These are phyloP conservation scores for Catharus bicknelli DNA, from an alignment of 2,113 vertebrate genomes.

Conservation along the genomic window DNA sequence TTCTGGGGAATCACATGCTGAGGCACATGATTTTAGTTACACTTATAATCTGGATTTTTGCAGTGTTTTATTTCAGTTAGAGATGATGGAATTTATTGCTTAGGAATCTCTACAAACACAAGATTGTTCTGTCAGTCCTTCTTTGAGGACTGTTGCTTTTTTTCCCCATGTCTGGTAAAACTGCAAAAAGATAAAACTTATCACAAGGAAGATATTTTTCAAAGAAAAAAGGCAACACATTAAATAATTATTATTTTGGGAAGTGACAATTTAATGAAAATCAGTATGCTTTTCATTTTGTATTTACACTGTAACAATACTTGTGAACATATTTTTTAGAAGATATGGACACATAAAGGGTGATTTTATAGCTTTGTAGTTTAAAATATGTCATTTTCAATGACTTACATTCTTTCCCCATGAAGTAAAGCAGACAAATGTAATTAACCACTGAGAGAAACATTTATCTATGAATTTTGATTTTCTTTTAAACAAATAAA, in stretches of 20 bases:
- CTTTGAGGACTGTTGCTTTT: background rate
- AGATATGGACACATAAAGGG: background rate
- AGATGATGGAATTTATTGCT: background rate
- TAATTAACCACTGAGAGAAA: background rate
- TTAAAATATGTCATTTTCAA: background rate
- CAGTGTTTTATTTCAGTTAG: background rate
- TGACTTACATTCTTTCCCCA: background rate
- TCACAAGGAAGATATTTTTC: background rate
- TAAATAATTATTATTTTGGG: background rate
- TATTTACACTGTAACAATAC: background rate
- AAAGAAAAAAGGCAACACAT: background rate
- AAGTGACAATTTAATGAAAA: background rate
- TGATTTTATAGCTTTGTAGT: background rate
- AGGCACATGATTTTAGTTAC: background rate
- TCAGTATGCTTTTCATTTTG: background rate
- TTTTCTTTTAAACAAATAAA: background rate
- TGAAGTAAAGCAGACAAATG: background rate
- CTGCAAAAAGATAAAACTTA: background rate
- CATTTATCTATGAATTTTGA: rapidly evolving
- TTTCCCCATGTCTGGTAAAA: background rate
- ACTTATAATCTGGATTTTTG: background rate
- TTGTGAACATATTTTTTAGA: background rate
- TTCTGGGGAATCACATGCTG: background rate
- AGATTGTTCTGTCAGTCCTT: background rate
- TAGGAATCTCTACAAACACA: background rate